A percentile compares a stretch with the other conserved stretches of the same genome.
Evolutionary conservation across 2,888 invertebrate genomes (phyloP).

Genomic region (Ectemnius cavifrons): DNA sequence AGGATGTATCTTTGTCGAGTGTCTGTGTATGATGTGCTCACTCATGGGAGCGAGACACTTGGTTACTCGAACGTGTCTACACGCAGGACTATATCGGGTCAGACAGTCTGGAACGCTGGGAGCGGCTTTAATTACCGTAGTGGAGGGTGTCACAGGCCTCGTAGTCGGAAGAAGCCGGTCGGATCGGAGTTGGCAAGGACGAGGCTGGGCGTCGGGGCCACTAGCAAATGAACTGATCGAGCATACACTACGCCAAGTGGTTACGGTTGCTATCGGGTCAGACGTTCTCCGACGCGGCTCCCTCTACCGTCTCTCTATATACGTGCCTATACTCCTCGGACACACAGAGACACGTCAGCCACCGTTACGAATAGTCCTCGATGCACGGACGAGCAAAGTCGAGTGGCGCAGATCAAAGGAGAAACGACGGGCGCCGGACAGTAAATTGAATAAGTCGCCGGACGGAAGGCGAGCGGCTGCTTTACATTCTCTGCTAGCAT

Average conservation of each 20-base stretch:
- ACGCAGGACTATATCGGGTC: too few species aligned
- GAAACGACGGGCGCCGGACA: constrained; percentile 21
- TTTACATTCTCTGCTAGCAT: constrained; percentile 13
- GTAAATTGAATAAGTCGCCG: constrained; percentile 17
- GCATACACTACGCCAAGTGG: constrained; percentile 58
- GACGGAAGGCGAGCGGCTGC: constrained; percentile 1
- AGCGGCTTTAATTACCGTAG: constrained; percentile 53
- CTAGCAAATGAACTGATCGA: constrained; percentile 62
- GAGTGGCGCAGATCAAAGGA: constrained; percentile 50
- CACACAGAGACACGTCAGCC: constrained; percentile 9
- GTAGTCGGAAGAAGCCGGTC: constrained; percentile 48
- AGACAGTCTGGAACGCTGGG: background rate
- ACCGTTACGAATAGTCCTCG: background rate
- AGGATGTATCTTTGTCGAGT: too few species aligned
- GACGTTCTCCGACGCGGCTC: constrained; percentile 31
- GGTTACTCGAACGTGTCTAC: too few species aligned
- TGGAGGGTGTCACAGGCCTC: constrained; percentile 34
- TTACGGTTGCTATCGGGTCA: constrained; percentile 54
- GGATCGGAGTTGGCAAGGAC: constrained; percentile 32
- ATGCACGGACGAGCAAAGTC: constrained; percentile 16
- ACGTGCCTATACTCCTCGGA: background rate
- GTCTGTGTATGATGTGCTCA: too few species aligned
- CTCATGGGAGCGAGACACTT: too few species aligned
- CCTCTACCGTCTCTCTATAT: background rate
- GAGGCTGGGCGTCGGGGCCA: constrained; percentile 31